A percentile compares a stretch with the other conserved stretches of the same genome.
phyloP scores from a whole-genome alignment of 2,888 invertebrate species.

The Monoplex corrugatus region DNA sequence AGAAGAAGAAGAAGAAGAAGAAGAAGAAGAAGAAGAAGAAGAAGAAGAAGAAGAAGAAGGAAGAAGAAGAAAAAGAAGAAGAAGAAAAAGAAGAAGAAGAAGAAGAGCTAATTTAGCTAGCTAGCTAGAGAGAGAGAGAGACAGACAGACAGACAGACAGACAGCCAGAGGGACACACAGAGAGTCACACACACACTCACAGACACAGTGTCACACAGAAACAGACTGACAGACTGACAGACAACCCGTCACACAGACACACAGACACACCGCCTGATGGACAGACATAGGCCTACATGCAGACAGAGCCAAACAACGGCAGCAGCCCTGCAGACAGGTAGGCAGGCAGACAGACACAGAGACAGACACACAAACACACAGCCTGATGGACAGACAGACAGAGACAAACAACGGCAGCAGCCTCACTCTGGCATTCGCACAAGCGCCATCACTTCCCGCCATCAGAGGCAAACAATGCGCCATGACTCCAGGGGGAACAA shows the following conservation, averaged over 20 bases:
- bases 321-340: not conserved
- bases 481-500: constrained; percentile 5
- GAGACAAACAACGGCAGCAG: no score
- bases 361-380: not conserved
- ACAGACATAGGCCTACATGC: not conserved
- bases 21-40: no score
- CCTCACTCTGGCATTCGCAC: not conserved
- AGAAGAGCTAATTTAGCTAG: no score
- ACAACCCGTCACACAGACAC: not conserved
- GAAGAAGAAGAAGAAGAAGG: no score
- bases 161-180: not conserved
- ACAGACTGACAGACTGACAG: no score
- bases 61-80: not conserved
- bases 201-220: not conserved
- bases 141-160: not conserved
- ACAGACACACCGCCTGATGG: not conserved
- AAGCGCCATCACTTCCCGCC: not conserved
- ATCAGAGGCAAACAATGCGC: not conserved
- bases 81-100: not conserved
- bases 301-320: no score
- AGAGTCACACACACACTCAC: not conserved
- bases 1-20: no score
- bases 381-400: not conserved
- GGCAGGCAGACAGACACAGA: not conserved
- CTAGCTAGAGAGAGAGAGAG: not conserved